Base-by-base conservation (phyloP, 2,888 invertebrate species). In the Agriopis marginaria region DNA sequence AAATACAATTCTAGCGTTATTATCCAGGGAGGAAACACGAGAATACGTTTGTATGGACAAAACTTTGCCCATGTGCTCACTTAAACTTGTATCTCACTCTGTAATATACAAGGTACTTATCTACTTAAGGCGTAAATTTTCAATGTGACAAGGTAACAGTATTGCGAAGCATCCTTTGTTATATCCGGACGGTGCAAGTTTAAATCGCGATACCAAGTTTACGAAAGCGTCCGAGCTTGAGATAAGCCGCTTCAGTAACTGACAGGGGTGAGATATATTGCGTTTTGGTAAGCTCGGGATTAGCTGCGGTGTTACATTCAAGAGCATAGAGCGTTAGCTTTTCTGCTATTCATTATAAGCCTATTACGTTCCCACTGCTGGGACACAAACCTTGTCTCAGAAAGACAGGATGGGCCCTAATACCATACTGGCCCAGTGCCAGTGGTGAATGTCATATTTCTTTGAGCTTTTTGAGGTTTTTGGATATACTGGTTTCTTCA, bases 161-260 rank as follows among this genome's bases (percentile, higher is more conserved):
- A 39, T 56, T 17, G 51, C 53, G 40, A 63, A 51, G 54, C 44
- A 56, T 49, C 54, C 62, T 66, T 59, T 66, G 66, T 70, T 54
- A 23, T 45, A 32, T 66, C 61, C 40, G 66, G 62, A 39, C 65
- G 50, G 66, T 63, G 62, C 53, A 75, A 75, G 74, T 78, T 76
- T 59, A 56, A 72, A 75, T 78, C 75, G 68, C 66, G 78, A 74
- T 76, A 77, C 56, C 47, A 71, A 76, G 73, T 77, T 76, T 66
- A 49, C 53, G 50, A 59, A 76, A 72, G 66, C 66, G 68, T 70
- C 71, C 60, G 59, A 61, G 65, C 55, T 65, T 73, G 72, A 74
- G 78, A 77, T 78, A 78, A 78, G 75, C 55, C 53, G 70, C 56
- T 59, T 66, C 59, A 59, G 54, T 76, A 72, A 74, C 71, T 68